Evolutionary conservation across 2,113 vertebrate species (phyloP), one percentile per base, ranked within the genome.

Genomic region (Rana temporaria): DNA sequence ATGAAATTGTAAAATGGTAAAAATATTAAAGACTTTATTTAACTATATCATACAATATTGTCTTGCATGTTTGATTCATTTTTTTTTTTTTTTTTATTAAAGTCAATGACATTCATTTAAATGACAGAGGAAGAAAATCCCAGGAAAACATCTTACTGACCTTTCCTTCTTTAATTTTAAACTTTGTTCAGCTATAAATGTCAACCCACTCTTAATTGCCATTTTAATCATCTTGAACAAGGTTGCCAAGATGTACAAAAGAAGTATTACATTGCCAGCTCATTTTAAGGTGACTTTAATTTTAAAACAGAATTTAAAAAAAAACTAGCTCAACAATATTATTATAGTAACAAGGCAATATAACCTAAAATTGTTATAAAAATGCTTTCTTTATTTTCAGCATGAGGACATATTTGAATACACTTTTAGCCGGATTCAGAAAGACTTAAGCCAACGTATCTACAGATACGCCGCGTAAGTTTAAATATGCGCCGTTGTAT

Each of bases 171-270:
- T 69, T 69, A 69, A 79, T 69, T 59, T 79, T 70, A 69, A 79
- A 69, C 78, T 79, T 79, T 79, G 66, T 48, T 60, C 66, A 24
- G 66, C 60, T 79, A 69, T 66, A 79, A 79, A 79, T 79, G 78
- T 79, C 78, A 79, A 32, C 32, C n/a, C n/a, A 60, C 53, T 18
- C 65, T 48, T 79, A 79, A 79, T 79, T 79, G 65, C 65, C 66
- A 79, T 79, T 59, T 79, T 79, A 79, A 69, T 79, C 78, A 79
- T 79, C 65, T 42, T 79, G 20, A 79, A 79, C 65, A 48, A 70
- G n/a, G 55, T 60, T 79, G 65, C 30, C 55, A 69, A 59, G 66
- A 69, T 79, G 66, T 69, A 48, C 55, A 79, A 60, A 69, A 60
- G 64, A n/a, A 59, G 30, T 79, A 69, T 79, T 79, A 69, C 55